Conservation (phyloP, 2,888 invertebrate genomes). For the Drosophila antonietae region DNA sequence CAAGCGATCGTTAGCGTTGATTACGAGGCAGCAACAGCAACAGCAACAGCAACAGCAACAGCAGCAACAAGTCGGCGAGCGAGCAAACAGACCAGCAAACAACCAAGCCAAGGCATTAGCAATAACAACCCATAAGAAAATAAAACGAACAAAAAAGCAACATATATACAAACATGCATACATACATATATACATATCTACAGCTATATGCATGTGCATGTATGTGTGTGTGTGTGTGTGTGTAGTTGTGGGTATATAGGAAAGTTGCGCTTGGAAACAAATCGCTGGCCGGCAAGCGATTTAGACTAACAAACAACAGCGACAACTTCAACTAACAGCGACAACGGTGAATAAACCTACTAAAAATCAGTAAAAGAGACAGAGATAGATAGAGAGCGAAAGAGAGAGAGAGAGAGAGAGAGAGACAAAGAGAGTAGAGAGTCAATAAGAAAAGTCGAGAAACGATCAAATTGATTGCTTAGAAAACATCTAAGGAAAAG, state of each 20-base stretch:
- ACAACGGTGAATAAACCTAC: conserved; percentile 60
- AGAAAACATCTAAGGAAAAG: conserved; percentile 22
- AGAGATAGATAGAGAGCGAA: neutral
- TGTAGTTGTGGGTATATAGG: conserved; percentile 27
- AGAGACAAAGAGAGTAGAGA: neutral
- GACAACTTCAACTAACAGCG: conserved; percentile 36
- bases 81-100: conserved; percentile 58
- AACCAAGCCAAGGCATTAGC: conserved; percentile 58
- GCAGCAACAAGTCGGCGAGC: conserved; percentile 50
- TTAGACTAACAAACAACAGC: conserved; percentile 25
- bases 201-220: conserved; percentile 13
- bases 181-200: conserved; percentile 28
- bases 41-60: conserved; percentile 24
- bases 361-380: conserved; percentile 23
- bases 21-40: conserved; percentile 47
- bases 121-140: conserved; percentile 44
- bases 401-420: neutral
- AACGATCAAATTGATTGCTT: conserved; percentile 62
- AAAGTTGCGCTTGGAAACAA: conserved; percentile 66
- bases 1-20: conserved; percentile 65
- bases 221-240: conserved; percentile 21
- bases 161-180: conserved; percentile 21
- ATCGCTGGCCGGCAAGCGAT: conserved; percentile 54
- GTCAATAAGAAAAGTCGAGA: conserved; percentile 49
- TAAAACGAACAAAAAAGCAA: conserved; percentile 21